These are phyloP conservation scores for Saccostrea glomerata DNA, from an alignment of 1,140 invertebrate genomes.

Conservation along the genomic window DNA sequence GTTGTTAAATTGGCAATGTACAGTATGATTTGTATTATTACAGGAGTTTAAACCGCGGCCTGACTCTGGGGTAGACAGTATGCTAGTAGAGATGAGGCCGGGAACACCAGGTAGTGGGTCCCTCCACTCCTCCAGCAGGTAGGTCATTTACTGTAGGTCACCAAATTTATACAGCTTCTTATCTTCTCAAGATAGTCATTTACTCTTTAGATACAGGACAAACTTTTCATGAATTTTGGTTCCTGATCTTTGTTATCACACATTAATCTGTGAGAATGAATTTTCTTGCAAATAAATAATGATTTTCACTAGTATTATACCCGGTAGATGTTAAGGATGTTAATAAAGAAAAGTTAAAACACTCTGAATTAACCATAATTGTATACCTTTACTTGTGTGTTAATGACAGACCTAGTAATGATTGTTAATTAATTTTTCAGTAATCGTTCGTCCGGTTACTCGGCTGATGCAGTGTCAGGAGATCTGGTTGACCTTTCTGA, in stretches of 20 bases:
- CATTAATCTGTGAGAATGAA: too few species aligned
- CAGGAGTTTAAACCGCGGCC: background rate
- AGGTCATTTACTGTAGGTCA: too few species aligned
- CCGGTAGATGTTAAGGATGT: background rate
- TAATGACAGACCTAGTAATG: background rate
- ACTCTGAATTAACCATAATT: background rate
- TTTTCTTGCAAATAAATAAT: background rate
- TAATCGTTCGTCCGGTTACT: background rate
- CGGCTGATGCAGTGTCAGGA: background rate
- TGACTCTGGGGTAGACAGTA: constrained; percentile 30
- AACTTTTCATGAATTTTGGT: too few species aligned
- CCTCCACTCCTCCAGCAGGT: constrained; percentile 11
- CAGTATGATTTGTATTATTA: background rate
- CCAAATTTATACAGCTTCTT: too few species aligned
- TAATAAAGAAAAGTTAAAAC: background rate
- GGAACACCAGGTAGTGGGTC: constrained; percentile 29
- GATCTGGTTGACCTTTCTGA: constrained; percentile 8
- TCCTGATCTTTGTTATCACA: too few species aligned
- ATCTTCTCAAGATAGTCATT: too few species aligned
- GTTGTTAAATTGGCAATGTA: too few species aligned
- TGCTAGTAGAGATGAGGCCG: constrained; percentile 9
- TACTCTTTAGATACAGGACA: too few species aligned
- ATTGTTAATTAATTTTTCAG: background rate
- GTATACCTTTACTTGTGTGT: too few species aligned
- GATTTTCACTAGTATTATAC: background rate